A percentile compares a stretch with the other conserved stretches of the same genome.
phyloP scores from a whole-genome alignment of 2,797 vertebrate genomes.

The Brotula barbata region DNA sequence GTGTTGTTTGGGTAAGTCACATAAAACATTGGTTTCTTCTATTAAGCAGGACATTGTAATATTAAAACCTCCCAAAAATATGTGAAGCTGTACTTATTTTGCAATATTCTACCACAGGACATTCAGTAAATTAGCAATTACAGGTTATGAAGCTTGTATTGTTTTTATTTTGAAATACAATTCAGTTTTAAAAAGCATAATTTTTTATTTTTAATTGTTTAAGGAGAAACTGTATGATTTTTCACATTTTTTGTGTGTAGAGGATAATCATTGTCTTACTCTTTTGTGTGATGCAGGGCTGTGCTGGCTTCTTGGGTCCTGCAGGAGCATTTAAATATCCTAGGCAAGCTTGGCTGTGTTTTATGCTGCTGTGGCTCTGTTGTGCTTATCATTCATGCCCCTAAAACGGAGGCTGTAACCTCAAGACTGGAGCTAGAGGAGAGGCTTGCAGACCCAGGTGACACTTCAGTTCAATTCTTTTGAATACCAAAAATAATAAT shows the following conservation, averaged over 20 bases:
- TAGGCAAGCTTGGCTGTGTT: conserved; percentile 93
- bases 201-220: too few species aligned
- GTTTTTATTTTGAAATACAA: too few species aligned
- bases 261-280: too few species aligned
- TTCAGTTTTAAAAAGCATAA: too few species aligned
- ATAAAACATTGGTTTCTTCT: background rate
- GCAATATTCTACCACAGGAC: background rate
- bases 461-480: background rate
- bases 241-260: too few species aligned
- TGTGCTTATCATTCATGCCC: conserved; percentile 91
- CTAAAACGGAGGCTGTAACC: conserved; percentile 85
- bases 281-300: conserved; percentile 79
- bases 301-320: conserved; percentile 91
- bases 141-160: too few species aligned
- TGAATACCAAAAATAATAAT: too few species aligned
- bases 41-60: background rate
- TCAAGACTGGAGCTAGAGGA: conserved; percentile 90
- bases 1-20: conserved; percentile 92
- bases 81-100: background rate
- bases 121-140: too few species aligned
- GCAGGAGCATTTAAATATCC: conserved; percentile 88
- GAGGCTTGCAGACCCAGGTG: conserved; percentile 91
- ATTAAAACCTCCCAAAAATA: background rate
- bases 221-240: too few species aligned
- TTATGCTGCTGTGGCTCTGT: conserved; percentile 92